Conservation (phyloP, 2,888 invertebrate genomes). For the Pemphredon lugubris region DNA sequence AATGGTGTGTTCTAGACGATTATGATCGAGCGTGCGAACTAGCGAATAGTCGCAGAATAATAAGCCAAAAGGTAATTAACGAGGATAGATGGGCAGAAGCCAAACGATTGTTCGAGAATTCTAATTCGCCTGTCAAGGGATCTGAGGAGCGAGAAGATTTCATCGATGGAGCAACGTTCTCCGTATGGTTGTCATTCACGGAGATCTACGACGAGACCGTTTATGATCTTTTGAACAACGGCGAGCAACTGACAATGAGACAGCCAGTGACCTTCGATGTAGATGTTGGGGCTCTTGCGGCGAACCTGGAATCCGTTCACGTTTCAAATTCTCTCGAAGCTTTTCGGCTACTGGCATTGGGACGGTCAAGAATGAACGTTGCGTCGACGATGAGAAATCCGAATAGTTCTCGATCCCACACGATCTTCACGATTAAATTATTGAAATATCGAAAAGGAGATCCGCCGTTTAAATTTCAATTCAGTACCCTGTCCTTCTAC, state of each 20-base stretch:
- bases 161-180: neutral
- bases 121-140: neutral
- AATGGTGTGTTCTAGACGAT: conserved; percentile 78
- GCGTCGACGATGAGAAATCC: conserved; percentile 90
- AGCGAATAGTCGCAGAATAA: conserved; percentile 68
- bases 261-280: too few relatives aligned
- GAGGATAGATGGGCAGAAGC: conserved; percentile 44
- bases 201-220: conserved; percentile 96
- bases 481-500: conserved; percentile 88
- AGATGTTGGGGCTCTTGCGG: conserved; percentile 69
- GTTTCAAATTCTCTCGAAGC: conserved; percentile 89
- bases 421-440: conserved; percentile 92
- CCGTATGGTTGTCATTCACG: conserved; percentile 91
- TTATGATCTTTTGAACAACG: conserved; percentile 94
- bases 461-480: conserved; percentile 67
- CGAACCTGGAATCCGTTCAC: conserved; percentile 85
- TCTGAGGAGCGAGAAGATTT: conserved; percentile 30
- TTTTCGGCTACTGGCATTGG: conserved; percentile 88
- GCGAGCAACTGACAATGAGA: too few relatives aligned
- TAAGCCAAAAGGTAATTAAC: conserved; percentile 58
- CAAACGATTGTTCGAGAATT: conserved; percentile 47
- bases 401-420: conserved; percentile 93
- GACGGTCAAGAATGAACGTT: conserved; percentile 88
- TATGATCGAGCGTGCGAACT: conserved; percentile 69
- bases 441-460: conserved; percentile 82